Evolutionary conservation across 2,797 vertebrate genomes (phyloP), one percentile per base, ranked within the genome.

Genomic region (Hoplostethus atlanticus): DNA sequence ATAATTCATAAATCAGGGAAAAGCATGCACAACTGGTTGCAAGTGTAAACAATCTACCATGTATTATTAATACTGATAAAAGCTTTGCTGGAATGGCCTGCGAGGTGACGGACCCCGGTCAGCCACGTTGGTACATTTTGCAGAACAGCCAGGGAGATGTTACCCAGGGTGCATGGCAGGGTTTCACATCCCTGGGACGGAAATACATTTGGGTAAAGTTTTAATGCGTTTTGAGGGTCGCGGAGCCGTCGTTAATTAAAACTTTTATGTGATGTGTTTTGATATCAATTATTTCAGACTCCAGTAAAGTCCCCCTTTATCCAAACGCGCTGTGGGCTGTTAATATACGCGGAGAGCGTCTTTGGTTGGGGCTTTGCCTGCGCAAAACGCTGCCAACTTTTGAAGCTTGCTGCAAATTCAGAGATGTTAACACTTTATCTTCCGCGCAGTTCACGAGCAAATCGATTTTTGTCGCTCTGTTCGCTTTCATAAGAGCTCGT

Each of bases 21-120:
- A 83, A 85, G 83, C 77, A 72, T 63, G 74, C 68, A 78, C 83
- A 86, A 80, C 51, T 64, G 58, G 40, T 42, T 15, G 81, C 79
- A 65, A 71, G 72, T 86, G 87, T 80, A 89, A 93, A 91, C 89
- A 90, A 75, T 77, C 63, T 60, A 44, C 60, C 31, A 87, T 93
- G 71, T 86, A 90, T 93, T 92, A 92, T 93, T 94, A 80, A 92
- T 85, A 81, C 54, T 30, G 84, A 69, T 92, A 92, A 94, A 93
- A 93, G 92, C 87, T 89, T 92, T 91, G 78, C 79, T 94, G 91
- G 86, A 93, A 80, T 69, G 71, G 64, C 62, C 85, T 80, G 68
- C 56, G 73, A 74, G 83, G 81, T 89, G 84, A 87, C 72, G 79
- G 72, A 77, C 63, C 48, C 70, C 38, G 64, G 68, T 25, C 84